phyloP scores from a whole-genome alignment of 2,113 vertebrate genomes.

The Anas platyrhynchos region DNA sequence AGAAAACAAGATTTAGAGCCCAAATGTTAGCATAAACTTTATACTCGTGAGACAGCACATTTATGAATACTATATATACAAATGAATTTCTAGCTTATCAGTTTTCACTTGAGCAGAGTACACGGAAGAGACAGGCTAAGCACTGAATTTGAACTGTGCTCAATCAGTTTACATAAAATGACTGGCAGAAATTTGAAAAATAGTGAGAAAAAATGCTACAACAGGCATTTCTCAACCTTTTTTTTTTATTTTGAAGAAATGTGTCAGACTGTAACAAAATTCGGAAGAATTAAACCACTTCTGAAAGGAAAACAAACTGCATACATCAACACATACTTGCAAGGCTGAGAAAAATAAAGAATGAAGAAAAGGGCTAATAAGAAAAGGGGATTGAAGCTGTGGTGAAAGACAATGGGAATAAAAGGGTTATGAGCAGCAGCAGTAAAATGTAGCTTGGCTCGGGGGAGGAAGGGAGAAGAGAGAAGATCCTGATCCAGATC shows the following conservation, averaged over 20 bases:
- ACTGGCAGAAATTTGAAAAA: background rate
- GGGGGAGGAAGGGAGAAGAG: slow-evolving; percentile 4
- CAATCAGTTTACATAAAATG: background rate
- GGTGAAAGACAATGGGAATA: background rate
- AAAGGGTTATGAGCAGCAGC: background rate
- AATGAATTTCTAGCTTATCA: background rate
- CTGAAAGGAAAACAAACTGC: background rate
- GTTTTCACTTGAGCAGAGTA: background rate
- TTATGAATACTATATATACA: background rate
- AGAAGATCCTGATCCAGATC: slow-evolving; percentile 37
- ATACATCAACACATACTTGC: background rate
- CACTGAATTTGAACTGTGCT: background rate
- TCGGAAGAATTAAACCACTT: background rate
- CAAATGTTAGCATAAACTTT: background rate
- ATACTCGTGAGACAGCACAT: background rate
- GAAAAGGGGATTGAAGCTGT: background rate
- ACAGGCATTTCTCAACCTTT: background rate
- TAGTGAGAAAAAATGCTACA: background rate
- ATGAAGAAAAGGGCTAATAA: background rate
- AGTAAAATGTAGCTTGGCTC: slow-evolving; percentile 30
- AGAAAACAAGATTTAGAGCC: background rate
- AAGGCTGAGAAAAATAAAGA: background rate
- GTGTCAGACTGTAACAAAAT: background rate
- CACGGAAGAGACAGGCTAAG: background rate
- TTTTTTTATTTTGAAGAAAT: background rate